phyloP scores from a whole-genome alignment of 2,797 vertebrate genomes.

The Crax fasciolata region DNA sequence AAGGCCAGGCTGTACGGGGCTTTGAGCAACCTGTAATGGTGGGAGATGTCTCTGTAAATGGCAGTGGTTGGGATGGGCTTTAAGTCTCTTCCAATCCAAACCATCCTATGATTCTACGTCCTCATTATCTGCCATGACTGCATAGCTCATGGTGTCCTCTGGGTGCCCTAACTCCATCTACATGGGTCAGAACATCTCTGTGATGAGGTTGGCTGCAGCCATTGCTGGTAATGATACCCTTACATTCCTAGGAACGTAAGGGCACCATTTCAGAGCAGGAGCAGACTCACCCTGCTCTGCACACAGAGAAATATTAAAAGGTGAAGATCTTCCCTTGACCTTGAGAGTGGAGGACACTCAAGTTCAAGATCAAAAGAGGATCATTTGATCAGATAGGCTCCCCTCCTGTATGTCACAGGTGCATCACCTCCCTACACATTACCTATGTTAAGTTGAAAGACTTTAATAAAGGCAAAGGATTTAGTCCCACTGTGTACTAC shows the following conservation, averaged over 20 bases:
- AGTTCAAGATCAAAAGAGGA: neutral
- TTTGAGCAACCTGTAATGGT: neutral
- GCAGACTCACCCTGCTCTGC: neutral
- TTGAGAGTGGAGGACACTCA: neutral
- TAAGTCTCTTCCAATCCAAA: neutral
- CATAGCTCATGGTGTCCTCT: accelerated
- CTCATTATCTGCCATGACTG: accelerated
- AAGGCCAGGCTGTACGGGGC: neutral
- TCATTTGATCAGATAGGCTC: neutral
- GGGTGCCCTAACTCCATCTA: neutral
- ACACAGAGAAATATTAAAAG: neutral
- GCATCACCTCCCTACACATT: accelerated
- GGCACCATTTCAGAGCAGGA: accelerated
- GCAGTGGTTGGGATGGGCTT: neutral
- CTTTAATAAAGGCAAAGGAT: neutral
- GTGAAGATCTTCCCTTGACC: neutral
- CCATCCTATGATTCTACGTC: neutral
- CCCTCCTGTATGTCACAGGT: accelerated
- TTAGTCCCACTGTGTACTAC: neutral
- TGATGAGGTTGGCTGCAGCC: neutral
- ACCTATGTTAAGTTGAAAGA: neutral
- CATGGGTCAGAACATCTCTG: accelerated
- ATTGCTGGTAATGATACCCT: neutral
- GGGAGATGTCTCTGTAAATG: neutral
- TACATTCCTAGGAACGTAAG: neutral